These are phyloP conservation scores for Drosophila asahinai DNA, from an alignment of 1,140 invertebrate species.

Conservation along the genomic window DNA sequence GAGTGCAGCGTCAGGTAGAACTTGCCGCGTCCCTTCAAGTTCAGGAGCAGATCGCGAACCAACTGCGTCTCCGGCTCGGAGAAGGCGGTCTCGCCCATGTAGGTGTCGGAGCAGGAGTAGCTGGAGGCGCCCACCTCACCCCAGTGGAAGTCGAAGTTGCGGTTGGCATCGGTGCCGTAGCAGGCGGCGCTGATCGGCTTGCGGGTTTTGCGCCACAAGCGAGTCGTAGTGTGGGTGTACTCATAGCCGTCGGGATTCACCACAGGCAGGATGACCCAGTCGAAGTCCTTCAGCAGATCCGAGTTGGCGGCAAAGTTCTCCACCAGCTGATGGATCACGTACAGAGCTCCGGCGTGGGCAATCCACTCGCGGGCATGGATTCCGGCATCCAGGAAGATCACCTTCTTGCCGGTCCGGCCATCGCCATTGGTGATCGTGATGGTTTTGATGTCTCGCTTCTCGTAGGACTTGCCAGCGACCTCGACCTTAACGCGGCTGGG, in stretches of 20 bases:
- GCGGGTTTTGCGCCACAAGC: constrained; percentile 87
- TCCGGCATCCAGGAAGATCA: constrained; percentile 87
- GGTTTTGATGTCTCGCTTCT: constrained; percentile 86
- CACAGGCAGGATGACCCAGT: constrained; percentile 87
- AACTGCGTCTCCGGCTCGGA: constrained; percentile 89
- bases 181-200: constrained; percentile 79
- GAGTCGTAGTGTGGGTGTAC: constrained; percentile 74
- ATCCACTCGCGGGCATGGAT: constrained; percentile 91
- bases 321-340: constrained; percentile 88
- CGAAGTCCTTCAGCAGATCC: constrained; percentile 86
- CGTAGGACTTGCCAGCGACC: constrained; percentile 85
- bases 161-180: constrained; percentile 88
- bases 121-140: constrained; percentile 88
- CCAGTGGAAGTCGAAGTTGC: constrained; percentile 90
- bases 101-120: constrained; percentile 89
- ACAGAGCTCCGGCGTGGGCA: constrained; percentile 88
- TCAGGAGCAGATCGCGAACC: constrained; percentile 85
- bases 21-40: constrained; percentile 86
- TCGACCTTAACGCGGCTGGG: constrained; percentile 85
- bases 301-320: constrained; percentile 86
- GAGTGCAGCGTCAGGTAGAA: constrained; percentile 91
- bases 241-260: constrained; percentile 87
- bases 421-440: constrained; percentile 86
- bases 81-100: constrained; percentile 87
- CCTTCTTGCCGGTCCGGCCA: constrained; percentile 85